Evolutionary conservation across 1,140 invertebrate species (phyloP), one percentile per base, ranked within the genome.

Genomic region (Zaprionus nigranus): DNA sequence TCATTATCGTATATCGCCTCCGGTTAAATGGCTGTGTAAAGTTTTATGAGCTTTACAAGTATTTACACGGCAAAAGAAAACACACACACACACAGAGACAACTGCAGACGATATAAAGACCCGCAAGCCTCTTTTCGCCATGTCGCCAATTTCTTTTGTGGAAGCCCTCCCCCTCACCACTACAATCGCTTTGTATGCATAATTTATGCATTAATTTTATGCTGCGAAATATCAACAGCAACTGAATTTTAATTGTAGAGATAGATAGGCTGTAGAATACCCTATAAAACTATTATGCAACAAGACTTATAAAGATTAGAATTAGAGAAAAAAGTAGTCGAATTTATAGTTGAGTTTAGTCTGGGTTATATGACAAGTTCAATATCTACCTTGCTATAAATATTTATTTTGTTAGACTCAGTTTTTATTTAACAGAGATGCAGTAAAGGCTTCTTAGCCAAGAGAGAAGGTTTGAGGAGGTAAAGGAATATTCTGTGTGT

Each of bases 131-230:
- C 40, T 40, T 17, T 46, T 17, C 40, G n/a, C 36, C 34, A 34
- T 36, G 13, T 60, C 5, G 17, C n/a, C 36, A 24, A 13, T 34
- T n/a, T 26, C 22, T 28, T 56, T 9, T 56, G 24, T 34, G 26
- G 5, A 12, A 12, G 2, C 26, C 11, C 26, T n/a, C 7, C 15
- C 17, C n/a, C 20, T 30, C 46, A 38, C 43, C 24, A 34, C 28
- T 58, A 24, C 62, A 75, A 78, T 82, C 70, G 71, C 64, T 74
- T 65, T 59, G 64, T 66, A 59, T 84, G 69, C 79, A 80, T 83
- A 80, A 77, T 80, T 80, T 71, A 80, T 78, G 63, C 73, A 73
- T 82, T 79, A 77, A 83, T 83, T 82, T 79, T 77, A 75, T 69
- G 43, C 30, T 49, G 68, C 24, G 54, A 68, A 83, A 62, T 54